Evolutionary conservation across 2,797 vertebrate genomes (phyloP).

Genomic region (Mycteria americana): DNA sequence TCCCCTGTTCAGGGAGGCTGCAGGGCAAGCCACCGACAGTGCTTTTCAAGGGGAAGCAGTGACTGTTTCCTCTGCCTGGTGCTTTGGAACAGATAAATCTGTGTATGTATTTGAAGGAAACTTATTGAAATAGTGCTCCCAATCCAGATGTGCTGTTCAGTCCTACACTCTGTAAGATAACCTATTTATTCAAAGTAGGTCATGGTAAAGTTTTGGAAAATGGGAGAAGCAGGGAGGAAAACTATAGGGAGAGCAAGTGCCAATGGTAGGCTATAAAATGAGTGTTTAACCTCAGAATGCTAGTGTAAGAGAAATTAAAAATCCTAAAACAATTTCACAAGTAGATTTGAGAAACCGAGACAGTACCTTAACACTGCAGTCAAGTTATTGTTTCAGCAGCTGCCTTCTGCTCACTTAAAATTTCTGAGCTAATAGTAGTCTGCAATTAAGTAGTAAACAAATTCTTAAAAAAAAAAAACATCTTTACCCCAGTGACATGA

Average conservation of each 20-base stretch:
- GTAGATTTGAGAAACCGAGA: neutral
- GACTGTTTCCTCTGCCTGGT: accelerated
- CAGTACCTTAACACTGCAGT: neutral
- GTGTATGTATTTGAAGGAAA: neutral
- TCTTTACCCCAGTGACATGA: neutral
- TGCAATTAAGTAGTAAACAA: neutral
- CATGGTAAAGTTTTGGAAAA: neutral
- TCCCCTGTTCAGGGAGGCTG: neutral
- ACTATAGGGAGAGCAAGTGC: neutral
- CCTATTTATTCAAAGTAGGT: neutral
- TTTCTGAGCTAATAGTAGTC: neutral
- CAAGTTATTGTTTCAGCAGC: neutral
- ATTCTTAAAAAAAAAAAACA: neutral
- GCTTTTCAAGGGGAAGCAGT: neutral
- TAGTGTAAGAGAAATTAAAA: neutral
- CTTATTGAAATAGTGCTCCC: neutral
- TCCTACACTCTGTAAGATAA: neutral
- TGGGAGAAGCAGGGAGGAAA: neutral
- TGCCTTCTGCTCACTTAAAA: neutral
- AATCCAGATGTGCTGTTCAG: neutral
- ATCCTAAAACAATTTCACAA: neutral
- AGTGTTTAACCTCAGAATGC: neutral
- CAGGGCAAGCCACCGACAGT: accelerated
- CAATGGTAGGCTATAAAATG: neutral
- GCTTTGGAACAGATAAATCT: neutral